phyloP scores from a whole-genome alignment of 2,113 vertebrate species.

The Bujurquina vittata region DNA sequence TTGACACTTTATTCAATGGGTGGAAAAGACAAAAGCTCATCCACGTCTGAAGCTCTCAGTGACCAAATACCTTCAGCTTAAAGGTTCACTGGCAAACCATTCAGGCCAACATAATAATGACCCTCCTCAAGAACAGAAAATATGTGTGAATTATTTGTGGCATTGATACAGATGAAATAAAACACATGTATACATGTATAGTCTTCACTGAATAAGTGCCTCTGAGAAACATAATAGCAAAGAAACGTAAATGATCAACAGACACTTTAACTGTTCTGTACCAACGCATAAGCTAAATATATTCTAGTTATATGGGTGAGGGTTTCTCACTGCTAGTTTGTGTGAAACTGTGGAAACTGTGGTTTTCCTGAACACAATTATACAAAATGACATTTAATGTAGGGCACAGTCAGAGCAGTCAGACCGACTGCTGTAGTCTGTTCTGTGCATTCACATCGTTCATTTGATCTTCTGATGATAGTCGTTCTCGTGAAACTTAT shows the following conservation, averaged over 20 bases:
- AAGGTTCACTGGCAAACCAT: too few species aligned
- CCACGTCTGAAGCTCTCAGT: too few species aligned
- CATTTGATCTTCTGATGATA: not conserved
- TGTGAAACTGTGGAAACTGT: not conserved
- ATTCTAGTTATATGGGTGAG: not conserved
- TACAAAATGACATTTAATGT: accelerated
- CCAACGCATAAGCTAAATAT: not conserved
- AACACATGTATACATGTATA: not conserved
- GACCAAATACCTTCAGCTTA: too few species aligned
- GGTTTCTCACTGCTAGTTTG: not conserved
- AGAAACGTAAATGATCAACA: not conserved
- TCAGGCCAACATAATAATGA: too few species aligned
- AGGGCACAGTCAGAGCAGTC: not conserved
- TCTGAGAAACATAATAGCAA: not conserved
- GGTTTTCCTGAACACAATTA: not conserved
- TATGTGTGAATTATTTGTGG: not conserved
- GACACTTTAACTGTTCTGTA: not conserved
- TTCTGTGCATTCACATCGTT: not conserved
- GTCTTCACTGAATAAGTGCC: accelerated
- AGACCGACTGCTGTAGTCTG: not conserved
- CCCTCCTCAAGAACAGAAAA: not conserved
- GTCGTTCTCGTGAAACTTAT: constrained; percentile 2
- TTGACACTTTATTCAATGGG: too few species aligned
- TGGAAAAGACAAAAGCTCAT: too few species aligned
- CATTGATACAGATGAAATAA: not conserved